A percentile compares a stretch with the other conserved stretches of the same genome.
Evolutionary conservation across 2,797 vertebrate genomes (phyloP).

Genomic region (Falco naumanni): DNA sequence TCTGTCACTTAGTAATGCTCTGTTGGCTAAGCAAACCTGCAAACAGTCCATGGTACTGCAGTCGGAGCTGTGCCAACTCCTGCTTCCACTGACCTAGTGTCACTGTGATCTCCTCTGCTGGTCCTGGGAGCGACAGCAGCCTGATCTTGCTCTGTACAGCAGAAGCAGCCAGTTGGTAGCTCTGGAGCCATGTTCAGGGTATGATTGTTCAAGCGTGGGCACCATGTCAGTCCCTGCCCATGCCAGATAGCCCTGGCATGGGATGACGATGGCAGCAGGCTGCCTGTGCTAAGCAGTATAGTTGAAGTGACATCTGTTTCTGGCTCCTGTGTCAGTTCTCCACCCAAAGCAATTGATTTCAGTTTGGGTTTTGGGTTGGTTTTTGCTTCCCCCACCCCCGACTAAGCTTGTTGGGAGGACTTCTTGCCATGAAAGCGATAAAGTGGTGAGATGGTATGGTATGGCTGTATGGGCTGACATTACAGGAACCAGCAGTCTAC

Average conservation of each 20-base stretch:
- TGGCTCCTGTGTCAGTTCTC: neutral
- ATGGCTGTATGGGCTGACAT: neutral
- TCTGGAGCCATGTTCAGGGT: neutral
- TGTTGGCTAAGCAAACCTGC: neutral
- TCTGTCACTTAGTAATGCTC: neutral
- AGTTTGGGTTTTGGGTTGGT: neutral
- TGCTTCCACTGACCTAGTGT: neutral
- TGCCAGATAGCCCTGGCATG: rapidly evolving
- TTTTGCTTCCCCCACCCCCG: rapidly evolving
- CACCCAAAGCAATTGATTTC: neutral
- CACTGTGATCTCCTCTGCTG: rapidly evolving
- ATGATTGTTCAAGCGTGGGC: neutral
- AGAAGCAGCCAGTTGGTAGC: rapidly evolving
- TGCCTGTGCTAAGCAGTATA: neutral
- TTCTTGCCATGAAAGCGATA: neutral
- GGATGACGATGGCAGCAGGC: rapidly evolving
- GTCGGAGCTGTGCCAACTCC: neutral
- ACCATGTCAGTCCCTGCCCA: rapidly evolving
- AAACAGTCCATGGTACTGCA: neutral
- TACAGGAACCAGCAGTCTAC: neutral
- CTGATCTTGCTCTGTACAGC: neutral
- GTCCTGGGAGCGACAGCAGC: neutral
- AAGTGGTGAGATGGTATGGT: neutral
- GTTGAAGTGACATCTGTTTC: neutral
- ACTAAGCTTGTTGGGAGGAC: neutral